These are phyloP conservation scores for Zonitis immaculata DNA, from an alignment of 2,888 invertebrate species.

Conservation along the genomic window DNA sequence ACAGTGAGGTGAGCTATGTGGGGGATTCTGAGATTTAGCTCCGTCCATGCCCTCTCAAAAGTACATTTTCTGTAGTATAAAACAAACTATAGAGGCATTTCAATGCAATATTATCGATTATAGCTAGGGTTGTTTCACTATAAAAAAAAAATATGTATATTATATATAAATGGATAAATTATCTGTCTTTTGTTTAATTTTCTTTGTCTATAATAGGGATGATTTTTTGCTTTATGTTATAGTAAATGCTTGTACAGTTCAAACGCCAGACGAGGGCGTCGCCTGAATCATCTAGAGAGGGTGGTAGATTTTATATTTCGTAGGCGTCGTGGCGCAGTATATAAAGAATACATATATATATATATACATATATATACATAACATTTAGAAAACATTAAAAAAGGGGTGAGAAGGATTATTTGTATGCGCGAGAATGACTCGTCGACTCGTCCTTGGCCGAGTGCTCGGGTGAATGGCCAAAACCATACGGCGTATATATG, in stretches of 20 bases:
- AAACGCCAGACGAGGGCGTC: constrained; percentile 22
- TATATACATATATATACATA: too few relatives aligned
- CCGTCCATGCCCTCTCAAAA: too few relatives aligned
- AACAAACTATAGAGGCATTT: too few relatives aligned
- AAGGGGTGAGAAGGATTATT: too few relatives aligned
- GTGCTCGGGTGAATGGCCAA: constrained; percentile 49
- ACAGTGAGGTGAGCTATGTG: too few relatives aligned
- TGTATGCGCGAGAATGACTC: too few relatives aligned
- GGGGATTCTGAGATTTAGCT: too few relatives aligned
- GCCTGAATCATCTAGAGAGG: constrained; percentile 10
- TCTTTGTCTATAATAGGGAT: not conserved
- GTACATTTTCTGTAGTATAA: too few relatives aligned
- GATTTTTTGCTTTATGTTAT: not conserved
- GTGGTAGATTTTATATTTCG: constrained; percentile 3
- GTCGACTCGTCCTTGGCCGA: constrained; percentile 45
- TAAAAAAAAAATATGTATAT: not conserved
- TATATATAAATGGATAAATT: too few relatives aligned
- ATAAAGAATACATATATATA: not conserved
- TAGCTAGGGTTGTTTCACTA: not conserved
- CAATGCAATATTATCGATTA: constrained; percentile 4
- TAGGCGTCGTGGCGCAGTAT: constrained; percentile 13
- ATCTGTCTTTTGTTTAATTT: not conserved
- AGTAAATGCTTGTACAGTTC: too few relatives aligned
- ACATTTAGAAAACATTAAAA: not conserved
- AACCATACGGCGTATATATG: constrained; percentile 14